Percentiles rank a stretch among this genome's conserved stretches.
Conservation (phyloP, 2,113 vertebrate species). For the Oncorhynchus nerka region DNA sequence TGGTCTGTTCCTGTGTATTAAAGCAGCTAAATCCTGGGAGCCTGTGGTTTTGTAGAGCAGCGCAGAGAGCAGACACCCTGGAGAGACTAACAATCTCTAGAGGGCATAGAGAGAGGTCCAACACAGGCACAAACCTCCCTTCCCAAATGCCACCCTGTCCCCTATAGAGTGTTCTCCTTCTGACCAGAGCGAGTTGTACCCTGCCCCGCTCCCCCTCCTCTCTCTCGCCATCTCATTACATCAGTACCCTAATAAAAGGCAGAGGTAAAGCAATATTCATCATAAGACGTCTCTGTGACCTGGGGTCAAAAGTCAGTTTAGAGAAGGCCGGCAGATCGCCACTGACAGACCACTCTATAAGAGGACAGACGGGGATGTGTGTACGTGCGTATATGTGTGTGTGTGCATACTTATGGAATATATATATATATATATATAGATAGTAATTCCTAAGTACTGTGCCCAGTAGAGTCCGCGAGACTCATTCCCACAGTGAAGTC, state of each 20-base stretch:
- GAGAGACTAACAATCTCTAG: constrained; percentile 7
- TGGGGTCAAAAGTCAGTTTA: not conserved
- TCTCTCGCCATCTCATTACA: not conserved
- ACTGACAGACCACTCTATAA: not conserved
- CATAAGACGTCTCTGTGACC: not conserved
- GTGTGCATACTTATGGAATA: not conserved
- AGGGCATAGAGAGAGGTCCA: not conserved
- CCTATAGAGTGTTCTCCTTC: not conserved
- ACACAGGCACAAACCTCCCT: not conserved
- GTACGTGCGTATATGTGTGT: not conserved
- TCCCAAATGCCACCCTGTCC: not conserved
- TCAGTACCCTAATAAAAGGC: not conserved
- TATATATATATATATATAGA: too few species aligned
- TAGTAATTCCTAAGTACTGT: not conserved
- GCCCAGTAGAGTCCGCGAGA: not conserved
- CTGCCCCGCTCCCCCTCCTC: not conserved
- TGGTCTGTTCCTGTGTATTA: constrained; percentile 55
- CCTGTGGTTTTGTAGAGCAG: constrained; percentile 6
- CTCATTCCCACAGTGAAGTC: not conserved
- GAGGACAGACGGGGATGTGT: not conserved
- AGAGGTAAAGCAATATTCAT: not conserved
- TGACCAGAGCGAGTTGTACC: not conserved
- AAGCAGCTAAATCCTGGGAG: constrained; percentile 39
- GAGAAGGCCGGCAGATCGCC: not conserved
- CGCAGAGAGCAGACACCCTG: constrained; percentile 33